Evolutionary conservation across 2,888 invertebrate genomes (phyloP), one percentile per base, ranked within the genome.

Genomic region (Lasioglossum villosulum): DNA sequence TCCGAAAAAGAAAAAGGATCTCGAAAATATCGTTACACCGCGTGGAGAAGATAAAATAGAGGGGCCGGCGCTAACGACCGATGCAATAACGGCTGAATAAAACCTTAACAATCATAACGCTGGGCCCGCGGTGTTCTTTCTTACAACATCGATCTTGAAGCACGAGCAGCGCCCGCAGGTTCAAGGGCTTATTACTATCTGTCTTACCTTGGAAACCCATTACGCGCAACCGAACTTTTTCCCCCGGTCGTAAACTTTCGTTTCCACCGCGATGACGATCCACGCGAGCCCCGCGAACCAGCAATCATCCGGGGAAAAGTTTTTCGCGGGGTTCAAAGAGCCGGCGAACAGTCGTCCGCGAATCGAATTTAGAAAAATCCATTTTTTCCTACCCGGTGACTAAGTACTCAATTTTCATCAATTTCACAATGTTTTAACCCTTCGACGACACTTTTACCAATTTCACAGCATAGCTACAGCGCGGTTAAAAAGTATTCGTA

Each of bases 171-270:
- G 90, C 89, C 89, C 83, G 85, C 71, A 79, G 90, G 83, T 87
- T 90, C 90, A 80, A 88, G 82, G 90, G 90, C 90, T 90, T 88
- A 90, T 90, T 90, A 88, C 90, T 88, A 90, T 90, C 88, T 81
- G 87, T 90, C 88, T 90, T 90, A 90, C 90, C 88, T 88, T 88
- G 90, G 73, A 89, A 90, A 84, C 81, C 90, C 85, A 83, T 75
- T 78, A 80, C 78, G 80, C 70, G 87, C 90, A 81, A 90, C 83
- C 83, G 72, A 85, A 87, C 85, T 87, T 87, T 84, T 86, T 90
- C 78, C 37, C 83, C 27, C 87, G 83, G 71, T 83, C 83, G 85
- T 90, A 90, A 90, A 90, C 76, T 87, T 88, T 90, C 88, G 82
- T 87, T 89, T 82, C 80, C 81, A 70, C 77, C 75, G 71, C 80